These are phyloP conservation scores for Pyrgilauda ruficollis DNA, from an alignment of 2,113 vertebrate species.

Conservation along the genomic window DNA sequence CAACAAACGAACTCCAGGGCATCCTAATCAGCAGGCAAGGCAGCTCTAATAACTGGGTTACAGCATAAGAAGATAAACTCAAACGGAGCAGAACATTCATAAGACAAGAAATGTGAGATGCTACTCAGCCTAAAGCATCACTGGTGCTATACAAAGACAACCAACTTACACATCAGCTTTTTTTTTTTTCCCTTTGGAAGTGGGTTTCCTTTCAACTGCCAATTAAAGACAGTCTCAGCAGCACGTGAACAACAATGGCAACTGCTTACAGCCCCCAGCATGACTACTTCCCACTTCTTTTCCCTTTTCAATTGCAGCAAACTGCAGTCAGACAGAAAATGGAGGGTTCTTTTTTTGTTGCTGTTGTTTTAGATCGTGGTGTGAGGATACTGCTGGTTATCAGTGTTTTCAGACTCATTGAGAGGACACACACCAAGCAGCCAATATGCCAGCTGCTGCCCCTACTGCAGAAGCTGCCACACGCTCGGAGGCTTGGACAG, in stretches of 20 bases:
- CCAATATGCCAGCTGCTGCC: not conserved
- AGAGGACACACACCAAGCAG: not conserved
- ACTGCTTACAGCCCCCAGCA: not conserved
- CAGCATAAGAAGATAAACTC: not conserved
- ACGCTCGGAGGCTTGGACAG: rapidly evolving
- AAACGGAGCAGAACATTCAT: conserved; percentile 22
- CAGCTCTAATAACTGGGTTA: conserved; percentile 14
- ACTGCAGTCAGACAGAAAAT: not conserved
- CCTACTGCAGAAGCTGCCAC: rapidly evolving
- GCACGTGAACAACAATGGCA: rapidly evolving
- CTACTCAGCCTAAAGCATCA: conserved; percentile 12
- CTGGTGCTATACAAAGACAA: not conserved
- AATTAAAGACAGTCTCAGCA: not conserved
- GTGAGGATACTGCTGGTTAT: not conserved
- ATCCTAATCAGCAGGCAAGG: not conserved
- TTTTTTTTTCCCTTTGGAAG: not conserved
- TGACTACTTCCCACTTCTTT: not conserved
- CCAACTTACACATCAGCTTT: not conserved
- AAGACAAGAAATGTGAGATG: not conserved
- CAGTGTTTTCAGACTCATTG: rapidly evolving
- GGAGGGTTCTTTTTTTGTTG: not conserved
- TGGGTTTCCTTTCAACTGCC: not conserved
- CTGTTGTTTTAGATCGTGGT: not conserved
- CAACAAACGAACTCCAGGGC: not conserved
- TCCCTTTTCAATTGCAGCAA: not conserved